Evolutionary conservation across 1,140 invertebrate species (phyloP).

Genomic region (Tigriopus japonicus): DNA sequence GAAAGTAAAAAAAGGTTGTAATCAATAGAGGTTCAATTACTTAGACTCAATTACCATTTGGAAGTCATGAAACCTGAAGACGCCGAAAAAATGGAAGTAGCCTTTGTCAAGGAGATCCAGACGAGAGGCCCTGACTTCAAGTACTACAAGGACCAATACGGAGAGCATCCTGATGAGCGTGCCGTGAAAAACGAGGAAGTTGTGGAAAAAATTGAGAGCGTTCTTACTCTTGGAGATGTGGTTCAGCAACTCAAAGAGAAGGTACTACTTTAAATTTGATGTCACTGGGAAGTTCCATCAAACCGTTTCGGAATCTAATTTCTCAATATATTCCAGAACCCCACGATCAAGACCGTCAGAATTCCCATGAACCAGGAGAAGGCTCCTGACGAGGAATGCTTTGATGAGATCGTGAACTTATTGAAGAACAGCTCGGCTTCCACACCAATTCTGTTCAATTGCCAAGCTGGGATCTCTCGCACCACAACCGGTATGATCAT

Average conservation of each 20-base stretch:
- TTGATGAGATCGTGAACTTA: slow-evolving; percentile 11
- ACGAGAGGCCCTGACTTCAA: slow-evolving; percentile 10
- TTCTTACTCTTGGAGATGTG: slow-evolving; percentile 5
- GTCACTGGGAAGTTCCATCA: neutral
- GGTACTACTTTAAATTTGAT: too few relatives aligned
- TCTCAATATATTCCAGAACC: neutral
- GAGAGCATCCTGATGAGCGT: slow-evolving; percentile 15
- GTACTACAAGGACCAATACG: slow-evolving; percentile 13
- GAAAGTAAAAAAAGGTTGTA: neutral
- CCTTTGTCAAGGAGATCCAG: slow-evolving; percentile 11
- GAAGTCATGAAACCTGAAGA: slow-evolving; percentile 9
- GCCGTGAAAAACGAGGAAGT: slow-evolving; percentile 7
- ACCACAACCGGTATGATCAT: slow-evolving; percentile 13
- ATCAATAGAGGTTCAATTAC: neutral
- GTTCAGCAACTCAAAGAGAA: slow-evolving; percentile 1
- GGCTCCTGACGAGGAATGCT: slow-evolving; percentile 10
- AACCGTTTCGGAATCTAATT: neutral
- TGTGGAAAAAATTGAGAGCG: neutral
- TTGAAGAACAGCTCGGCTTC: slow-evolving; percentile 12
- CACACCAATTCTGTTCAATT: slow-evolving; percentile 13
- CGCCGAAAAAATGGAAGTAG: neutral
- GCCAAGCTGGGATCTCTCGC: slow-evolving; percentile 10
- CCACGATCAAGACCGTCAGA: slow-evolving; percentile 8
- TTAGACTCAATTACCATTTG: slow-evolving; percentile 8
- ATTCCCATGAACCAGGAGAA: slow-evolving; percentile 14